Base-by-base conservation (phyloP, 2,797 vertebrate species). In the Mus caroli region DNA sequence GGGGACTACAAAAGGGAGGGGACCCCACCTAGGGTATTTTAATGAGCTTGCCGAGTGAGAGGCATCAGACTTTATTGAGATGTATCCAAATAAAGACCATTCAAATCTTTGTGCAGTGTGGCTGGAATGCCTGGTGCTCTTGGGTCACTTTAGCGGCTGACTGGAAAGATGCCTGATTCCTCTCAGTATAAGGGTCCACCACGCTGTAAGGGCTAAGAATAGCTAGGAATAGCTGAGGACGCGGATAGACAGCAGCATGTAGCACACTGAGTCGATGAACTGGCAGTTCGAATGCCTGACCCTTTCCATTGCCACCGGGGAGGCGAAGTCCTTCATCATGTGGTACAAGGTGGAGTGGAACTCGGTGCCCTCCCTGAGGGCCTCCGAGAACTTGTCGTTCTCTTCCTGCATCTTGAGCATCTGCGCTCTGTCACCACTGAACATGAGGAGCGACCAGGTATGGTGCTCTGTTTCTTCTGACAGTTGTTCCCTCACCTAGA, bases 281-380 rank as follows among this genome's bases (percentile, higher is more conserved):
- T 98, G 97, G 92, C 96, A 96, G 85, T 93, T 96, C 60, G 99
- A 94, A 10, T 34, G 28, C 85, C 83, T 95, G 0, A 98, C 97
- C 82, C 40, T 97, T 0, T 90, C 97, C 26, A 98, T 88, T 5
- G 98, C 99, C 4, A 94, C 97, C 0, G 56, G 5, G 43, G 99
- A 99, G 97, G 98, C 98, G 88, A 82, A 77, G 37, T 99, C 99
- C 97, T 98, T 99, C 11, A 99, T 97, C 98, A 99, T 98, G 98
- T 99, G 99, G 96, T 99, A 98, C n/a, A 99, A 98, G 2, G 99
- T 99, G 83, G 99, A 99, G 97, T 99, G 99, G 86, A 99, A 99
- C 96, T 99, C 99, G 0, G 98, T 99, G 52, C 96, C 97, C 0
- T 99, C 98, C 15, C 98, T 91, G 34, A 99, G 97, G 4, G 99